Evolutionary conservation across 2,888 invertebrate species (phyloP), one percentile per base, ranked within the genome.

Genomic region (Lasioglossum vierecki): DNA sequence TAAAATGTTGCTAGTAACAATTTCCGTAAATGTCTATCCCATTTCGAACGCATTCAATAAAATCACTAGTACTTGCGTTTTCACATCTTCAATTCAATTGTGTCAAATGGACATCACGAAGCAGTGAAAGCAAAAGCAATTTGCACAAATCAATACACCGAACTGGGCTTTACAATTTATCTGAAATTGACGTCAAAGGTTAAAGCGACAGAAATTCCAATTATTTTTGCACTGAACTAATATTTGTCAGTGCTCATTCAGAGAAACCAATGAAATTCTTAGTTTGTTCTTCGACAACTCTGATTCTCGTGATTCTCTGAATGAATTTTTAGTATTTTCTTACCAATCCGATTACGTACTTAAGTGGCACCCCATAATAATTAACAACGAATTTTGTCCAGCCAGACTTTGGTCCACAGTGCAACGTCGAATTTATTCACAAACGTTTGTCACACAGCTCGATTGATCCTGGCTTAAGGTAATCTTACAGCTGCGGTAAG

Each of bases 371-470:
- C 9, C 53, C 2, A 6, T 1, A 3, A 57, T 57, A 57, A n/a
- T 57, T n/a, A 57, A n/a, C 57, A 57, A n/a, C 57, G 57, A 57
- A 57, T 11, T 57, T 57, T 57, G 57, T 57, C 57, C n/a, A n/a
- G 57, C n/a, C 4, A 11, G 57, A n/a, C 9, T n/a, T 11, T 44
- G 44, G 44, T 44, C 57, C 57, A n/a, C 57, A 5, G 1, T 53
- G 30, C 30, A 13, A 57, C 53, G 41, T 79, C 83, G 89, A 89
- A 90, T 41, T 91, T 91, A 91, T 91, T 89, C 88, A 86, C 76
- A 85, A 89, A 85, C 87, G 91, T 90, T 90, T 88, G 87, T 91
- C 89, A 85, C 86, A 76, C 82, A 71, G 88, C 83, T 83, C 88
- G 88, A 91, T 86, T 87, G 86, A 88, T 83, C 82, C 68, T 68